These are phyloP conservation scores for Triops cancriformis DNA, from an alignment of 1,140 invertebrate species.

Conservation along the genomic window DNA sequence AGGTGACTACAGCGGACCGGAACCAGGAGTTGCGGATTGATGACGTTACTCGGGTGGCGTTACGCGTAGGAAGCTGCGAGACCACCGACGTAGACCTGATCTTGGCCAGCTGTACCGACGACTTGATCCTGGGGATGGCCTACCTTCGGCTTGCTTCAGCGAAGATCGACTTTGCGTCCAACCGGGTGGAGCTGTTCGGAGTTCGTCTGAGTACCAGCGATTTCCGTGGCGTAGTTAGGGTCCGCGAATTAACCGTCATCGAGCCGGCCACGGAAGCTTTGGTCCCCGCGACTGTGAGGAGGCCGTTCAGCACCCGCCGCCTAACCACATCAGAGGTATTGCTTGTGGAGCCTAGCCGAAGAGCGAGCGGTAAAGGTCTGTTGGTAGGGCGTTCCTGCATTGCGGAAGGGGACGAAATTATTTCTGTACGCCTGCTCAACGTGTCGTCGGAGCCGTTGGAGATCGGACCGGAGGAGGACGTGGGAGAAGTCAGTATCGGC, in stretches of 20 bases:
- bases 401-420: not conserved
- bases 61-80: not conserved
- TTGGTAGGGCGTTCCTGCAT: not conserved
- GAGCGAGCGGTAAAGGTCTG: not conserved
- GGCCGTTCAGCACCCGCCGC: not conserved
- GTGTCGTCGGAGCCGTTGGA: not conserved
- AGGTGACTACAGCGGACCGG: not conserved
- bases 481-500: too few relatives aligned
- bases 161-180: not conserved
- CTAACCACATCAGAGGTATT: not conserved
- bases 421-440: not conserved
- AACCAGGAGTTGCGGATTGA: not conserved
- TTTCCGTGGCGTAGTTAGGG: too few relatives aligned
- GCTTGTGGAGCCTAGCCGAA: not conserved
- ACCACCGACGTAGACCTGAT: not conserved
- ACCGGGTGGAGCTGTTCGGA: not conserved
- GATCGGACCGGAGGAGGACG: not conserved
- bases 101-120: not conserved
- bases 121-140: not conserved
- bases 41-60: not conserved
- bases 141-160: not conserved
- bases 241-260: too few relatives aligned
- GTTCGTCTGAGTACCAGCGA: too few relatives aligned
- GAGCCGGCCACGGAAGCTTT: not conserved
- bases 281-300: not conserved